Evolutionary conservation across 2,113 vertebrate genomes (phyloP), one percentile per base, ranked within the genome.

Genomic region (Xenotilapia caudafasciata): DNA sequence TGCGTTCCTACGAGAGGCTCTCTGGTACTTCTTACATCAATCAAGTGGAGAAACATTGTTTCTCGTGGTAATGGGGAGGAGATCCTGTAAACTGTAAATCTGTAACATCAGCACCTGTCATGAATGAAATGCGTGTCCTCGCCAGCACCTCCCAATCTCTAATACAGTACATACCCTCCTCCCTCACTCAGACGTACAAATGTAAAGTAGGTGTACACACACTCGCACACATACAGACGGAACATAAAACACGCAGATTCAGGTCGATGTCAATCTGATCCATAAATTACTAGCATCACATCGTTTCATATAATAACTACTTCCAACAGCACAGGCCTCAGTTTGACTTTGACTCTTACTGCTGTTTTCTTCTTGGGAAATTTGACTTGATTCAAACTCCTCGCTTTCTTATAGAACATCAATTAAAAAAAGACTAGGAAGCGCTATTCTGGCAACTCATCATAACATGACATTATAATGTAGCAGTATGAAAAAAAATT

Each of bases 91-190:
- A 80, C 49, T 90, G 91, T 88, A 93, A 93, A 91, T 92, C 85
- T 92, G 85, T 93, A 89, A 92, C 90, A 88, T 94, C 89, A 96
- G 95, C 95, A 95, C 94, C 95, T 93, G 94, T 92, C 70, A 85
- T 88, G 87, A 84, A 88, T 87, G 89, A 86, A 86, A 90, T 85
- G 85, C 82, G 9, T 54, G 53, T 88, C 56, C 73, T 83, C 40
- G 26, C 86, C 86, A 89, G 73, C 75, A 90, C 82, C 26, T 35
- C 23, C 28, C 84, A 14, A 7, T 5, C 42, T 87, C 83, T 87
- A 90, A 80, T 84, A 90, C 83, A 89, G 88, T 81, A 91, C 91
- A 85, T 75, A 80, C 12, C 73, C 47, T 73, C 15, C 75, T 84
- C 79, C 55, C 91, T 47, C 60, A 5, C 33, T 31, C 31, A 33